Evolutionary conservation across 2,888 invertebrate species (phyloP).

Genomic region (Cheilosia vernalis): DNA sequence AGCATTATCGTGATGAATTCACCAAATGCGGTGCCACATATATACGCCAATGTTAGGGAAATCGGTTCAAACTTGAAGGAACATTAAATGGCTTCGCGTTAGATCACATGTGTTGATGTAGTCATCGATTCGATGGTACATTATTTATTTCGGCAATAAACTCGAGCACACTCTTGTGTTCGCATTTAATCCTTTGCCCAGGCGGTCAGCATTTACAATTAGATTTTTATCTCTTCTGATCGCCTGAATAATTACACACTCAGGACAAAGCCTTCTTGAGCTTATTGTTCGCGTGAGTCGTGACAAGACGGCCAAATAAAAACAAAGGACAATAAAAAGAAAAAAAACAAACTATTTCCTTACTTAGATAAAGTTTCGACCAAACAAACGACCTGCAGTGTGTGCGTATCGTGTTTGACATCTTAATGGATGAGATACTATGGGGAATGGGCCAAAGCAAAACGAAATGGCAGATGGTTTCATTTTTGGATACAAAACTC

Average conservation of each 20-base stretch:
- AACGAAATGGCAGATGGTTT: constrained; percentile 16
- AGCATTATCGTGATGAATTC: constrained; percentile 24
- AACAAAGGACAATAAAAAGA: neutral
- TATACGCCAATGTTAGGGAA: neutral
- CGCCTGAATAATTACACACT: constrained; percentile 2
- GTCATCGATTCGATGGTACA: neutral
- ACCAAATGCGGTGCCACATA: neutral
- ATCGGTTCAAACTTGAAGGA: constrained; percentile 3
- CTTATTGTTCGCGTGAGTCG: neutral
- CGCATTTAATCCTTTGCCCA: neutral
- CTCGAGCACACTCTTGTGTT: neutral
- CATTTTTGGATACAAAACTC: constrained; percentile 17
- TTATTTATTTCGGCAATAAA: neutral
- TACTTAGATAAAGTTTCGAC: constrained; percentile 13
- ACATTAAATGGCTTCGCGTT: constrained; percentile 20
- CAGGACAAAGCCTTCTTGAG: constrained; percentile 3
- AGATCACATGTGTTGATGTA: constrained; percentile 7
- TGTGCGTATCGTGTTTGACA: constrained; percentile 49
- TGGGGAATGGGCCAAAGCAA: constrained; percentile 19
- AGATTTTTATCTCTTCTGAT: neutral
- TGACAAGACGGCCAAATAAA: neutral
- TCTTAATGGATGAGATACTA: constrained; percentile 53
- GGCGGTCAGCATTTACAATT: neutral
- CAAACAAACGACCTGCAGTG: constrained; percentile 38
- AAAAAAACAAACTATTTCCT: neutral